Conservation (phyloP, 2,113 vertebrate genomes). For the Misgurnus mizolepis region DNA sequence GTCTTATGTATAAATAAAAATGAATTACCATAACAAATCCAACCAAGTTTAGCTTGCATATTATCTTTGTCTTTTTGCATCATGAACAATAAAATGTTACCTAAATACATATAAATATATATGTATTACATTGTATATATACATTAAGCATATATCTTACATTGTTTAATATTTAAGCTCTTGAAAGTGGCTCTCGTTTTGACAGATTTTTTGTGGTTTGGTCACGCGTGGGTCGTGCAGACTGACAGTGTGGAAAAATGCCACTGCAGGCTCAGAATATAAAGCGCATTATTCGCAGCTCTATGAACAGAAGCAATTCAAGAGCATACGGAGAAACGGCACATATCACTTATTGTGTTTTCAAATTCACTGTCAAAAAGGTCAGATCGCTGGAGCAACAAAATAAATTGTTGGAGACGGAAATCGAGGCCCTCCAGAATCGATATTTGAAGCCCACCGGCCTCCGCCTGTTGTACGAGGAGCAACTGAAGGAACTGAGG, state of each 20-base stretch:
- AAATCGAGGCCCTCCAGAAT: slow-evolving; percentile 67
- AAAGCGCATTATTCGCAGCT: slow-evolving; percentile 48
- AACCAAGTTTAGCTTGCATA: too few species aligned
- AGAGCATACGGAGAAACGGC: background rate
- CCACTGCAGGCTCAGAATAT: slow-evolving; percentile 29
- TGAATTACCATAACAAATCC: too few species aligned
- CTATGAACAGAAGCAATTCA: slow-evolving; percentile 21
- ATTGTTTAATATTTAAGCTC: too few species aligned
- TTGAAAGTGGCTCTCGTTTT: slow-evolving; percentile 18
- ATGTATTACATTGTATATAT: too few species aligned
- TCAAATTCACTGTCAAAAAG: slow-evolving; percentile 58
- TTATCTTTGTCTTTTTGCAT: too few species aligned
- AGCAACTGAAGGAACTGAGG: slow-evolving; percentile 69
- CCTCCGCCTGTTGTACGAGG: slow-evolving; percentile 69
- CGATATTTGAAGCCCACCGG: slow-evolving; percentile 65
- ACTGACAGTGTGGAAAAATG: slow-evolving; percentile 38
- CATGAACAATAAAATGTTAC: too few species aligned
- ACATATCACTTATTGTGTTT: slow-evolving; percentile 9
- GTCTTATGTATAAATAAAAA: too few species aligned
- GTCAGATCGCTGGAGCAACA: slow-evolving; percentile 73
- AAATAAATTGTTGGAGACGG: slow-evolving; percentile 65
- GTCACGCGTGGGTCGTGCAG: slow-evolving; percentile 29
- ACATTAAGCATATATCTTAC: too few species aligned
- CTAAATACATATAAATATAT: too few species aligned
- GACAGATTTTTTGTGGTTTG: slow-evolving; percentile 48